Evolutionary conservation across 2,888 invertebrate species (phyloP).

Genomic region (Prenolepis imparis): DNA sequence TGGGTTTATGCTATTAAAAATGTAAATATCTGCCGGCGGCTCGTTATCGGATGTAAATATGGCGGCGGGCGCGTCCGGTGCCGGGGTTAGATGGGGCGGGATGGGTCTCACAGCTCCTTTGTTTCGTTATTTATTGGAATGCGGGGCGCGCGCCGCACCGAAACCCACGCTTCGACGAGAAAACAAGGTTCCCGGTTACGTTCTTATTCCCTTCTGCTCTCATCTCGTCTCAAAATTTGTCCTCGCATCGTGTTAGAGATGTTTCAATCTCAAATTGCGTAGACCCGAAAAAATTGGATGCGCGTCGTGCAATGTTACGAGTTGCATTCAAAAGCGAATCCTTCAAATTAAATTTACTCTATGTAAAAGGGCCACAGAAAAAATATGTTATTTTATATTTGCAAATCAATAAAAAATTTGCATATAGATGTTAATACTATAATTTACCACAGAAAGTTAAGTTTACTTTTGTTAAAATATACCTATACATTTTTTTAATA

Average conservation of each 20-base stretch:
- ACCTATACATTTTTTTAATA: no score
- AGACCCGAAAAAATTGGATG: not conserved
- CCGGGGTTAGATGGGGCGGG: conserved; percentile 65
- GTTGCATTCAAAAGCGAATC: not conserved
- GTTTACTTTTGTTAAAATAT: not conserved
- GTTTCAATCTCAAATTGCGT: conserved; percentile 62
- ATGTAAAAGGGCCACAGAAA: not conserved
- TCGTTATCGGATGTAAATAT: conserved; percentile 86
- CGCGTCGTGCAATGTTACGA: not conserved
- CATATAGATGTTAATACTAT: not conserved
- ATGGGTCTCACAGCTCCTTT: conserved; percentile 77
- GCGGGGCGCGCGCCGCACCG: conserved; percentile 62
- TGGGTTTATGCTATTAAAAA: conserved; percentile 85
- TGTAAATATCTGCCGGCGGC: conserved; percentile 85
- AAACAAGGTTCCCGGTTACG: conserved; percentile 6
- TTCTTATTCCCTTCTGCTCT: conserved; percentile 12
- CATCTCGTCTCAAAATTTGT: conserved; percentile 33
- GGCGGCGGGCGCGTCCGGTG: conserved; percentile 71
- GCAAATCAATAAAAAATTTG: not conserved
- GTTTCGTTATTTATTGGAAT: conserved; percentile 84
- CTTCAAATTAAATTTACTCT: not conserved
- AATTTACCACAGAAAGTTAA: not conserved
- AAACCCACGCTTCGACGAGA: conserved; percentile 68
- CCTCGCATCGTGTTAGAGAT: conserved; percentile 62
- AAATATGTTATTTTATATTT: conserved; percentile 2